Percentiles rank a stretch among this genome's conserved stretches.
Evolutionary conservation across 2,888 invertebrate species (phyloP).

Genomic region (Erebia aethiops): DNA sequence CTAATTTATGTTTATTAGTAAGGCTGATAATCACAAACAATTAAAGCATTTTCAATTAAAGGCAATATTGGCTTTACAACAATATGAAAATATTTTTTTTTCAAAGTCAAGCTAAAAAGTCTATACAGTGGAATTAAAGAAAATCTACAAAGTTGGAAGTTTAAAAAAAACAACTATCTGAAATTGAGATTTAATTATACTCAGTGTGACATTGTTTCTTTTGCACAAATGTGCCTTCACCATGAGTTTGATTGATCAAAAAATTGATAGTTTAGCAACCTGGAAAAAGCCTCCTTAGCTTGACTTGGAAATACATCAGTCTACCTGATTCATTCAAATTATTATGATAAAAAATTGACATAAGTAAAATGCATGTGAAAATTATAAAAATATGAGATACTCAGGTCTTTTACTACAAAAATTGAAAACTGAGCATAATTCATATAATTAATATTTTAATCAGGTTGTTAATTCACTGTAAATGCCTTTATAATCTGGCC

Average conservation of each 20-base stretch:
- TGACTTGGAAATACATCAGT: too few species aligned
- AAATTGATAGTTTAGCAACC: too few species aligned
- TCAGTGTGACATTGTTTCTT: too few species aligned
- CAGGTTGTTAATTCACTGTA: not conserved
- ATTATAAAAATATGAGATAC: not conserved
- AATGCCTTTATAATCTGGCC: not conserved
- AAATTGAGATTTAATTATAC: too few species aligned
- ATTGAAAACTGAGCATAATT: not conserved
- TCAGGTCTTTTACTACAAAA: not conserved
- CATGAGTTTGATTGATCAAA: too few species aligned
- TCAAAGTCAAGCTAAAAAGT: not conserved
- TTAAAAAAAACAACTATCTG: too few species aligned
- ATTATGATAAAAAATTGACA: conserved; percentile 7
- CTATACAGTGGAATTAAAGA: too few species aligned
- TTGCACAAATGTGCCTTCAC: too few species aligned
- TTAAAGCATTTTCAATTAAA: conserved; percentile 49
- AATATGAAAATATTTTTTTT: conserved; percentile 1
- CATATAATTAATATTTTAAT: not conserved
- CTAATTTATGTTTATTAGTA: not conserved
- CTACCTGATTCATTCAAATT: too few species aligned
- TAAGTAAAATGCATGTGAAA: not conserved
- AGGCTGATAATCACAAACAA: conserved; percentile 31
- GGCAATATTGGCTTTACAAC: conserved; percentile 62
- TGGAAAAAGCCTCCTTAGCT: too few species aligned
- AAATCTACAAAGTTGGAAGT: too few species aligned